Base-by-base conservation (phyloP, 1,140 invertebrate species). In the Plodia interpunctella region DNA sequence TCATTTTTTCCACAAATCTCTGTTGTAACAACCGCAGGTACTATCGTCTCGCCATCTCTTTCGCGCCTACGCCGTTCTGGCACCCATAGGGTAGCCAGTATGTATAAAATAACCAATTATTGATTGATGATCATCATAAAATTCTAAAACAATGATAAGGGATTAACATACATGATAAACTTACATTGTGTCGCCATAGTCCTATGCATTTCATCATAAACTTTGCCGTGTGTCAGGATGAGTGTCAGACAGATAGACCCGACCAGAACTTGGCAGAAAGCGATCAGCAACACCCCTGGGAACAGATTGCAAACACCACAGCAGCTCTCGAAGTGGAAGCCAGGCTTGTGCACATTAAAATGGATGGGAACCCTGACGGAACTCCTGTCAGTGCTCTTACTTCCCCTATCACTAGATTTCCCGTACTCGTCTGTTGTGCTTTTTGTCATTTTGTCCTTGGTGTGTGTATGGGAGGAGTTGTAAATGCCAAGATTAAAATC, bases 261-360 rank as follows among this genome's bases (percentile, higher is more conserved):
- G 0, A 80, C 76, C 15, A 88, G 68, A 0, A 88, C 79, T 59
- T 88, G 85, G 44, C 71, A 68, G 62, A 88, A 88, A 0, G 81
- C 85, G 13, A 85, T 80, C 13, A 86, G 63, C 0, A 88, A 68
- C 0, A 88, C 85, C 0, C 85, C 85, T 10, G 85, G 85, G 65
- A 88, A 88, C 2, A 88, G 57, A 30, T 88, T 88, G 64, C 85
- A 88, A 9, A 88, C 57, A 0, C 85, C 85, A 21, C 85, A 88
- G 58, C 85, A 88, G 55, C 83, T 88, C 65, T 88, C 83, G 51
- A 88, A 73, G 59, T 88, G 85, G 19, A 76, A 85, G 17, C 85
- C 85, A 5, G 82, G 70, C 52, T 85, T 86, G 67, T 88, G 85
- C 10, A 86, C 65, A 0, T 79, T 15, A 38, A 88, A 88, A 60